phyloP scores from a whole-genome alignment of 2,113 vertebrate species.

The Loxodonta africana region DNA sequence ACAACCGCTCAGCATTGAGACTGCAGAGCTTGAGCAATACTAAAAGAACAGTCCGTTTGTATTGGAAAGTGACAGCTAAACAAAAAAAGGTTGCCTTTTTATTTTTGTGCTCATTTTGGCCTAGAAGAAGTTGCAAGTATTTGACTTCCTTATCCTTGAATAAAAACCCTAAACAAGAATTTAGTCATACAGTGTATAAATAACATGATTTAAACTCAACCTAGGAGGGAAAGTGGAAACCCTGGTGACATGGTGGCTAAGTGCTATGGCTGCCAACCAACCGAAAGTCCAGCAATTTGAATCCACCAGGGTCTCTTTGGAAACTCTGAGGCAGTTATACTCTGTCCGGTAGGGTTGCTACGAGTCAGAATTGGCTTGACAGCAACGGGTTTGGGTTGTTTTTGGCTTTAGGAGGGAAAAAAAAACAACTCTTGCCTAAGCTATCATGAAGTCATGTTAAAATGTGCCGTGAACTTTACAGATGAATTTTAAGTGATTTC shows the following conservation, averaged over 20 bases:
- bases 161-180: constrained; percentile 22
- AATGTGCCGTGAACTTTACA: constrained; percentile 74
- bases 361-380: too few relatives aligned
- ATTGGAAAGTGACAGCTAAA: neutral
- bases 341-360: too few relatives aligned
- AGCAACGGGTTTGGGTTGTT: too few relatives aligned
- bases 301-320: too few relatives aligned
- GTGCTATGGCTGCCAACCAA: too few relatives aligned
- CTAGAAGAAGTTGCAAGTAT: constrained; percentile 33
- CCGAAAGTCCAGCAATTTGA: too few relatives aligned
- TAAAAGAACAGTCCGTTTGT: neutral
- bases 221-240: neutral
- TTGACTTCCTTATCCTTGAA: constrained; percentile 57
- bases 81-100: constrained; percentile 47
- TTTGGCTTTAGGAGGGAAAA: neutral
- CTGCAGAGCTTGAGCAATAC: neutral
- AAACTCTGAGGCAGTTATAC: too few relatives aligned
- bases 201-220: neutral
- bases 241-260: too few relatives aligned
- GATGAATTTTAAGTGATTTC: constrained; percentile 66
- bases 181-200: constrained; percentile 6
- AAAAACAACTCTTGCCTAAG: neutral
- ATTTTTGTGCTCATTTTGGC: constrained; percentile 5
- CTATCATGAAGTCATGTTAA: constrained; percentile 63
- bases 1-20: neutral